A percentile compares a stretch with the other conserved stretches of the same genome.
These are phyloP conservation scores for Rosalia funebris DNA, from an alignment of 2,888 invertebrate genomes.

Conservation along the genomic window DNA sequence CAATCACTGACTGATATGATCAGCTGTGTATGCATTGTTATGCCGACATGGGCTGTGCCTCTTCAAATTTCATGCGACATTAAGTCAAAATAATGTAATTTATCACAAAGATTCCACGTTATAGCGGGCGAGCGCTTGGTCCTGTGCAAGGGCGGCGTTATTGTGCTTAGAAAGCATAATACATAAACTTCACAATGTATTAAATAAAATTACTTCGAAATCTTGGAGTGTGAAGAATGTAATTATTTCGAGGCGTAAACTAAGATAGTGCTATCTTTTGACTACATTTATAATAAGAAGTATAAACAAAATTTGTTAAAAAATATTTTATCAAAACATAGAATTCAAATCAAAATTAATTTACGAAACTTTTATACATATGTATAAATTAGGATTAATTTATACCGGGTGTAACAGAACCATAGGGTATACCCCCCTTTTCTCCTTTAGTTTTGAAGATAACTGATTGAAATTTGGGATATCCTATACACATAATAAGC, in stretches of 20 bases:
- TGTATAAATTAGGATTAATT: no score
- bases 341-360: no score
- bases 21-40: slow-evolving; percentile 60
- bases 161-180: slow-evolving; percentile 17
- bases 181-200: background rate
- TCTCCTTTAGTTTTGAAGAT: no score
- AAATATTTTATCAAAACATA: no score
- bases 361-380: no score
- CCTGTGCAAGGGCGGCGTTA: slow-evolving; percentile 17
- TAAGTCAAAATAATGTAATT: slow-evolving; percentile 64
- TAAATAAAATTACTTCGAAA: slow-evolving; percentile 4
- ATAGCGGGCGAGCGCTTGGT: background rate
- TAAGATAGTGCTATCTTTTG: no score
- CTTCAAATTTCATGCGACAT: slow-evolving; percentile 65
- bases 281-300: no score
- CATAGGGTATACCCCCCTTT: no score
- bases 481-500: no score
- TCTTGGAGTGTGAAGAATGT: background rate
- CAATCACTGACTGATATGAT: slow-evolving; percentile 63
- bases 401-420: no score
- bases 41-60: slow-evolving; percentile 62
- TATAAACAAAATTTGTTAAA: no score
- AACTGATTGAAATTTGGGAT: no score
- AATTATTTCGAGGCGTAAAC: background rate
- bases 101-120: slow-evolving; percentile 55